Evolutionary conservation across 2,113 vertebrate genomes (phyloP).

Genomic region (Neofelis nebulosa): DNA sequence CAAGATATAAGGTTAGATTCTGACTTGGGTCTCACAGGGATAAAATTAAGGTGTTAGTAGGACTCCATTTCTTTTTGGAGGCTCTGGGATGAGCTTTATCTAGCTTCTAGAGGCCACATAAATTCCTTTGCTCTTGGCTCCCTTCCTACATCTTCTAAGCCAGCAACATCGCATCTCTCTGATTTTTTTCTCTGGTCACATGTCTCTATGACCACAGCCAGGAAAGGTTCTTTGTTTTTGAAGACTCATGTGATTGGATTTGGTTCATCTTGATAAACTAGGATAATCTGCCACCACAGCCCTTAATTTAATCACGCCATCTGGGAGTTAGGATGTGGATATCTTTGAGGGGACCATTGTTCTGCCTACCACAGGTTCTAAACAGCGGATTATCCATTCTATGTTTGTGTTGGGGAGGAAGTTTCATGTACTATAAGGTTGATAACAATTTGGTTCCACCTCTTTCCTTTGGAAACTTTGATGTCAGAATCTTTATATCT

Average conservation of each 20-base stretch:
- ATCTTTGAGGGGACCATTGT: neutral
- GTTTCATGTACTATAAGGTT: neutral
- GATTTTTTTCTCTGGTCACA: neutral
- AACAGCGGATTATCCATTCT: neutral
- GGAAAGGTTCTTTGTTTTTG: neutral
- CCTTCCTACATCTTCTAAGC: neutral
- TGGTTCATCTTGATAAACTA: neutral
- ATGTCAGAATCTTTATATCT: neutral
- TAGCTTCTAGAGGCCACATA: neutral
- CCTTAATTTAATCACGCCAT: neutral
- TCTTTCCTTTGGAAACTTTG: neutral
- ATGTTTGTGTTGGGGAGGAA: fast-evolving
- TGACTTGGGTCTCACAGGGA: neutral
- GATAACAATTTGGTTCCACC: neutral
- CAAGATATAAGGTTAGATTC: neutral
- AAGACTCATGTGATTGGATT: neutral
- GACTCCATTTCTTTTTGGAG: neutral
- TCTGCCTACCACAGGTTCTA: neutral
- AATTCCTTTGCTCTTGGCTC: neutral
- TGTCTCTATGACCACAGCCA: neutral
- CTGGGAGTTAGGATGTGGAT: neutral
- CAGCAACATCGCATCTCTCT: neutral
- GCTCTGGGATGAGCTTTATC: neutral
- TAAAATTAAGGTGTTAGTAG: neutral
- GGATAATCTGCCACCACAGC: neutral